Evolutionary conservation across 1,140 invertebrate species (phyloP).

Genomic region (Tetraneura akinire): DNA sequence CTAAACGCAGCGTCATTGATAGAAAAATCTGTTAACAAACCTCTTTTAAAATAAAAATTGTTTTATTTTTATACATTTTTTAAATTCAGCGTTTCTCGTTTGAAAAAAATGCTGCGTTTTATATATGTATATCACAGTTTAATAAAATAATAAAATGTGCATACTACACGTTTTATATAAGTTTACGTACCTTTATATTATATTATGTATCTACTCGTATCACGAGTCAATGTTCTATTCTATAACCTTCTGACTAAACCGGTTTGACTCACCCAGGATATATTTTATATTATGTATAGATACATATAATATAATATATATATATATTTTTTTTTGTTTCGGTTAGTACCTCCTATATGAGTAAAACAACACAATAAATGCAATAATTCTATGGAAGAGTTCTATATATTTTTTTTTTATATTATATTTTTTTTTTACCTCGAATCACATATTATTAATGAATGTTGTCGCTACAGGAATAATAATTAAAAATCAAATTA

Average conservation of each 20-base stretch:
- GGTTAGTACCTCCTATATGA: neutral
- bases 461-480: too few relatives aligned
- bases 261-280: slow-evolving; percentile 7
- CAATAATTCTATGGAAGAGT: neutral
- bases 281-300: neutral
- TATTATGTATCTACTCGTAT: neutral
- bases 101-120: neutral
- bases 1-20: slow-evolving; percentile 14
- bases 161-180: neutral
- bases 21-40: neutral
- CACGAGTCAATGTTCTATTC: slow-evolving; percentile 35
- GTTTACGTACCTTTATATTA: neutral
- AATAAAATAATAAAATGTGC: neutral
- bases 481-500: too few relatives aligned
- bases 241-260: slow-evolving; percentile 37
- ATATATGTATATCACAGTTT: neutral
- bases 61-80: too few relatives aligned
- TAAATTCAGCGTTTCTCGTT: too few relatives aligned
- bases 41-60: neutral
- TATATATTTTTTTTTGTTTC: neutral
- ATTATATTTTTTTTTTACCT: too few relatives aligned
- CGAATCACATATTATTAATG: too few relatives aligned
- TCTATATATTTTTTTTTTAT: neutral
- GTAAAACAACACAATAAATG: neutral
- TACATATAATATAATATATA: neutral